Conservation (phyloP, 2,888 invertebrate genomes). For the Ochropleura plecta region DNA sequence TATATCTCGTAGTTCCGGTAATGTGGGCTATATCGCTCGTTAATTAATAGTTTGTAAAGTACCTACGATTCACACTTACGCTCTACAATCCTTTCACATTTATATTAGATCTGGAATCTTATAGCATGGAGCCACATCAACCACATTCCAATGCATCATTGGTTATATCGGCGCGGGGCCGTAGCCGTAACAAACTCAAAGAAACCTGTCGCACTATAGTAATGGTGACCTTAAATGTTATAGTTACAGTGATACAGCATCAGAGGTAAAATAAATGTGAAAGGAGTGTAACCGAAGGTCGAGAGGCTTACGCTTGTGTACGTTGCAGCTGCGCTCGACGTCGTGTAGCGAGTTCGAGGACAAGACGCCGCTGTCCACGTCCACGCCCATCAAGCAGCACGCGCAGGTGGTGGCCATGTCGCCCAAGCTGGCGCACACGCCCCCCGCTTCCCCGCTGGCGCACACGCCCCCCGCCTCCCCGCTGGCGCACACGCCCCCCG, state of each 20-base stretch:
- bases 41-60: not conserved
- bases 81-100: not conserved
- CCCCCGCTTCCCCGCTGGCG: constrained; percentile 22
- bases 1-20: not conserved
- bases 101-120: not conserved
- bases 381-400: constrained; percentile 83
- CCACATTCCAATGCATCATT: not conserved
- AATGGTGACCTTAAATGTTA: not conserved
- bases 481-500: constrained; percentile 43
- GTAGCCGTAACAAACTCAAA: not conserved
- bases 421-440: constrained; percentile 73
- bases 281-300: not conserved
- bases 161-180: not conserved
- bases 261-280: constrained; percentile 1
- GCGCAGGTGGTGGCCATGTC: constrained; percentile 86
- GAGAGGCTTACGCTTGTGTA: constrained; percentile 1
- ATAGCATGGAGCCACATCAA: not conserved
- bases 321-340: constrained; percentile 69
- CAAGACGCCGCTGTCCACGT: constrained; percentile 79
- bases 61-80: not conserved
- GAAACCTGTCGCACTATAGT: not conserved
- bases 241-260: not conserved
- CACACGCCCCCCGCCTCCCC: constrained; percentile 16
- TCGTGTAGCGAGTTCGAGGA: constrained; percentile 72
- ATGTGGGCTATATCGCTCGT: not conserved